A percentile compares a stretch with the other conserved stretches of the same genome.
Evolutionary conservation across 2,113 vertebrate genomes (phyloP).

Genomic region (Atherinomorus stipes): DNA sequence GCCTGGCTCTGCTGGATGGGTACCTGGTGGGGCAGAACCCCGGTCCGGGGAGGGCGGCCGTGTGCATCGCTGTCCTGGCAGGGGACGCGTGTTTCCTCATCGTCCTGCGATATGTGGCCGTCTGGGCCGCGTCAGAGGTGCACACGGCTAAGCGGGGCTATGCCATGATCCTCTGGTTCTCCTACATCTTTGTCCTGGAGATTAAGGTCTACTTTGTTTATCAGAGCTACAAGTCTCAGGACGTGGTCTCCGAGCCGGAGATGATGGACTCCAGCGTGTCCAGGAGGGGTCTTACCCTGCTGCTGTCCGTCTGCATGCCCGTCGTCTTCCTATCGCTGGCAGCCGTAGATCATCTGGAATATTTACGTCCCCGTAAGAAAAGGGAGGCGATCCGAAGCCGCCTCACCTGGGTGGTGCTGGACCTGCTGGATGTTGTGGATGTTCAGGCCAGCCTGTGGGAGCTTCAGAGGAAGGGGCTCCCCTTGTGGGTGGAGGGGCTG

Average conservation of each 20-base stretch:
- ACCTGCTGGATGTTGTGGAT: conserved; percentile 85
- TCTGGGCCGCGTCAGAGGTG: conserved; percentile 86
- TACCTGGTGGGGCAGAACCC: conserved; percentile 87
- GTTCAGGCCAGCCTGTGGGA: conserved; percentile 87
- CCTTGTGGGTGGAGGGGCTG: conserved; percentile 84
- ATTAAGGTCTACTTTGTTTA: conserved; percentile 88
- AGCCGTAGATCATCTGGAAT: conserved; percentile 86
- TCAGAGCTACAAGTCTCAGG: conserved; percentile 85
- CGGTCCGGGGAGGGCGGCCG: conserved; percentile 83
- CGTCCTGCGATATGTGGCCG: conserved; percentile 82
- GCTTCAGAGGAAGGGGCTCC: conserved; percentile 85
- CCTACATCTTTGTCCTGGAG: conserved; percentile 87
- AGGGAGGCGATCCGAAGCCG: conserved; percentile 84
- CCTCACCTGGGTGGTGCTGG: conserved; percentile 86
- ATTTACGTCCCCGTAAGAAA: conserved; percentile 84
- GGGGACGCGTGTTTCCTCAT: conserved; percentile 86
- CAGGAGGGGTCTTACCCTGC: conserved; percentile 82
- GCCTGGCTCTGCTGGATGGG: conserved; percentile 85
- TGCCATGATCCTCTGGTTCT: conserved; percentile 87
- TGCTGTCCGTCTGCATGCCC: conserved; percentile 83
- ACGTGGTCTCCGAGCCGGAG: conserved; percentile 53
- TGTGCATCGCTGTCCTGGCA: conserved; percentile 86
- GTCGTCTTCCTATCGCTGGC: conserved; percentile 82
- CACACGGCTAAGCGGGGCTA: conserved; percentile 84
- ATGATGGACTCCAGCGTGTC: conserved; percentile 74